Evolutionary conservation across 2,797 vertebrate species (phyloP).

Genomic region (Molossus alvarezi): DNA sequence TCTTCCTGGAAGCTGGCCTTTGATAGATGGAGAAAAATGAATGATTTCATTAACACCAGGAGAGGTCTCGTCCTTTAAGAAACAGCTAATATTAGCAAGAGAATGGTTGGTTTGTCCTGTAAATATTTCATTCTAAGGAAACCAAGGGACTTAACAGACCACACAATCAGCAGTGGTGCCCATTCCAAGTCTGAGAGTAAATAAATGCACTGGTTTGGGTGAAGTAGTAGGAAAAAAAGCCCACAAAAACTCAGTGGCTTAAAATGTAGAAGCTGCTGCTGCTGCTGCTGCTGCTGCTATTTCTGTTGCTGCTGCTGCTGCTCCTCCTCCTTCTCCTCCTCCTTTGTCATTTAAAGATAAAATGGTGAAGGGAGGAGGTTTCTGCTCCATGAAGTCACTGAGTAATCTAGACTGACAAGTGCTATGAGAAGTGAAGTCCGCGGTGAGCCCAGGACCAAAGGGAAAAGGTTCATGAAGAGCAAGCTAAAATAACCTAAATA

Average conservation of each 20-base stretch:
- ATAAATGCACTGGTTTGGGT: background rate
- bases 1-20: background rate
- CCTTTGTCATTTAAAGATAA: conserved; percentile 31
- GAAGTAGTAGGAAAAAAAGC: background rate
- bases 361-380: background rate
- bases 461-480: background rate
- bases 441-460: background rate
- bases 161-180: background rate
- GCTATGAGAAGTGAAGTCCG: background rate
- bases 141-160: background rate
- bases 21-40: background rate
- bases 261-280: background rate
- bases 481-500: conserved; percentile 63
- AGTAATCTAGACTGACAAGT: conserved; percentile 43
- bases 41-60: background rate
- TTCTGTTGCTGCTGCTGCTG: too few species aligned
- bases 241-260: background rate
- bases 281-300: too few species aligned
- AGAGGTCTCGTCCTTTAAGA: conserved; percentile 35
- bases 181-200: background rate
- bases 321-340: too few species aligned
- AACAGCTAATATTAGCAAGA: background rate
- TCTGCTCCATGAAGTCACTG: background rate
- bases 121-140: conserved; percentile 16
- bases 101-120: conserved; percentile 7